These are phyloP conservation scores for Cheirogaleus major DNA, from an alignment of 2,797 vertebrate genomes.

Conservation along the genomic window DNA sequence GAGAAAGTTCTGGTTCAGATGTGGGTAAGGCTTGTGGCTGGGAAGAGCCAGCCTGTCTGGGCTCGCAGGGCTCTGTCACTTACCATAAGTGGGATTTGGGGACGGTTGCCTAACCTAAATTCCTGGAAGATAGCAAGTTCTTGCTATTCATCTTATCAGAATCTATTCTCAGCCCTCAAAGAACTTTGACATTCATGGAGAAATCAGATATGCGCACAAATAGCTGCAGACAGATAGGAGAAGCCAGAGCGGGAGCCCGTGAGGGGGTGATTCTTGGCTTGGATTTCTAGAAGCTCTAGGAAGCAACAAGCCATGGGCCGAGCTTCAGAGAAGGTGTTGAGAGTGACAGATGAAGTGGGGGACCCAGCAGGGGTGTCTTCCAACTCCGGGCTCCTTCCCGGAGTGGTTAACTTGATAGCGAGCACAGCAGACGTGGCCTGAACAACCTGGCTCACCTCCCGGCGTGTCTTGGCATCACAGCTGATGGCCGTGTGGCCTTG, in stretches of 20 bases:
- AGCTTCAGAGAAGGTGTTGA: neutral
- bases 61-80: neutral
- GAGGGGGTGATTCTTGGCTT: neutral
- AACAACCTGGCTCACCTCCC: accelerated
- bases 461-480: no score
- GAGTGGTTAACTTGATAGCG: neutral
- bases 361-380: neutral
- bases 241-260: neutral
- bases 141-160: neutral
- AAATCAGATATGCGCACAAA: neutral
- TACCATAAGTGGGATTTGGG: accelerated
- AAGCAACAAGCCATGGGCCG: neutral
- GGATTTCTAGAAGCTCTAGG: neutral
- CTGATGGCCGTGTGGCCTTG: neutral
- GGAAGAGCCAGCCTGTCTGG: neutral
- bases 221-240: neutral
- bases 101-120: neutral
- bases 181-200: neutral
- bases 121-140: neutral
- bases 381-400: neutral
- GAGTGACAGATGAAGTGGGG: no score
- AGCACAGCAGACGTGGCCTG: accelerated
- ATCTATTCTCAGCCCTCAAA: neutral
- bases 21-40: accelerated
- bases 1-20: neutral